These are phyloP conservation scores for Neoseiulus cucumeris DNA, from an alignment of 1,140 invertebrate species.

Conservation along the genomic window DNA sequence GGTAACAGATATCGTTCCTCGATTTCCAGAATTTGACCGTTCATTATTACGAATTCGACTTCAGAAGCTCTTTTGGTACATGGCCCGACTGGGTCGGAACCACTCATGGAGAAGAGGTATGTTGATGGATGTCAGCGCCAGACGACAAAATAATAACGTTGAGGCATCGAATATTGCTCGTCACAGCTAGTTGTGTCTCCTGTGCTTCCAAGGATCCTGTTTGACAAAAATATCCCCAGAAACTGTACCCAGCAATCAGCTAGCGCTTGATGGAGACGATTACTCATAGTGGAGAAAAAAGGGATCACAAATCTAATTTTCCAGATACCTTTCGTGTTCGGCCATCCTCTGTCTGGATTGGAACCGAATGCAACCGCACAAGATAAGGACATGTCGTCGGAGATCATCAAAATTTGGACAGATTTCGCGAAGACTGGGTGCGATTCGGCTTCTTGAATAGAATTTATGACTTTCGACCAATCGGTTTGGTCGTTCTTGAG, in stretches of 20 bases:
- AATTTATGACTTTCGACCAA: too few species aligned
- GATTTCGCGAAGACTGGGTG: slow-evolving; percentile 6
- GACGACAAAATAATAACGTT: background rate
- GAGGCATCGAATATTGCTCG: too few species aligned
- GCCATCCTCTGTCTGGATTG: background rate
- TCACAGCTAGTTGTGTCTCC: too few species aligned
- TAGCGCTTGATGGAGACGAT: too few species aligned
- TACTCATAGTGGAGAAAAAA: too few species aligned
- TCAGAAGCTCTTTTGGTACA: background rate
- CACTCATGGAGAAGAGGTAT: background rate
- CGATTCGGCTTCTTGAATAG: too few species aligned
- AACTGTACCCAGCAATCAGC: too few species aligned
- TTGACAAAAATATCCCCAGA: too few species aligned
- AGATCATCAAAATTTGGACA: background rate
- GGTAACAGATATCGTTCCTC: too few species aligned
- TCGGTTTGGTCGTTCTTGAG: too few species aligned
- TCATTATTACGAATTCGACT: slow-evolving; percentile 7
- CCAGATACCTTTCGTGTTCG: slow-evolving; percentile 8
- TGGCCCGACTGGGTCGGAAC: slow-evolving; percentile 8
- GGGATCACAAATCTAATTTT: too few species aligned
- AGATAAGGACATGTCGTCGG: background rate
- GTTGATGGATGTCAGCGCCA: background rate
- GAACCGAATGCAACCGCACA: background rate
- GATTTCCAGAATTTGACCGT: background rate
- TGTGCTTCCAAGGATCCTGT: too few species aligned